Evolutionary conservation across 2,797 vertebrate genomes (phyloP).

Genomic region (Betta splendens): DNA sequence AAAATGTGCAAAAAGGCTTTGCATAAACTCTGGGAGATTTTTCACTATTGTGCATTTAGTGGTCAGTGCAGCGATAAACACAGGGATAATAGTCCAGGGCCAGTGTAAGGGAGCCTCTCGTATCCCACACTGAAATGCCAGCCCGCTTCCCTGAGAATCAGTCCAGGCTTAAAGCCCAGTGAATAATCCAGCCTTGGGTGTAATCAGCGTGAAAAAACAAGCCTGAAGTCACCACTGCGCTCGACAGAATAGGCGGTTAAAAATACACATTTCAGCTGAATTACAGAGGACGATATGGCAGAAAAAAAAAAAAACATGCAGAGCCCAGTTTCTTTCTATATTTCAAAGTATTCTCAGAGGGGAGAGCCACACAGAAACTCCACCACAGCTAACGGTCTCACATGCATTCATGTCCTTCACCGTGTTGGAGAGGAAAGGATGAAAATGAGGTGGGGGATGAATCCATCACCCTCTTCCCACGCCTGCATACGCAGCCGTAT

Average conservation of each 20-base stretch:
- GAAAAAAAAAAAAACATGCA: conserved; percentile 10
- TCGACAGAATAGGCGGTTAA: conserved; percentile 56
- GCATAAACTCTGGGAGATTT: conserved; percentile 51
- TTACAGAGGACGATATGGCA: conserved; percentile 14
- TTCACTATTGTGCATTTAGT: conserved; percentile 61
- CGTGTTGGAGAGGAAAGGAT: conserved; percentile 11
- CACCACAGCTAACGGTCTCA: conserved; percentile 40
- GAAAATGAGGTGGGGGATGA: conserved; percentile 11
- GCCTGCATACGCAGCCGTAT: conserved; percentile 14
- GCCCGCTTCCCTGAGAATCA: conserved; percentile 53
- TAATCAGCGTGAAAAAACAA: conserved; percentile 76
- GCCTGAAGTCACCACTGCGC: conserved; percentile 54
- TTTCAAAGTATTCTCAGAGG: conserved; percentile 38
- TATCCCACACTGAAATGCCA: conserved; percentile 72
- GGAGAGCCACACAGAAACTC: conserved; percentile 13
- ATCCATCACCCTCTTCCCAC: not conserved
- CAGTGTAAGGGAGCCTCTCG: conserved; percentile 57
- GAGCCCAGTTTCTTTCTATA: conserved; percentile 1
- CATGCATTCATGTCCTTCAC: conserved; percentile 28
- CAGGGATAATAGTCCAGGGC: conserved; percentile 65
- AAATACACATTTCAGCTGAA: conserved; percentile 57
- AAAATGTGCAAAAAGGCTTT: conserved; percentile 49
- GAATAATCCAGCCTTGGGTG: conserved; percentile 72
- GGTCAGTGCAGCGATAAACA: conserved; percentile 71
- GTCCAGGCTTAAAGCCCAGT: conserved; percentile 55